Base-by-base conservation (phyloP, 2,888 invertebrate species). In the Perdita meconis region DNA sequence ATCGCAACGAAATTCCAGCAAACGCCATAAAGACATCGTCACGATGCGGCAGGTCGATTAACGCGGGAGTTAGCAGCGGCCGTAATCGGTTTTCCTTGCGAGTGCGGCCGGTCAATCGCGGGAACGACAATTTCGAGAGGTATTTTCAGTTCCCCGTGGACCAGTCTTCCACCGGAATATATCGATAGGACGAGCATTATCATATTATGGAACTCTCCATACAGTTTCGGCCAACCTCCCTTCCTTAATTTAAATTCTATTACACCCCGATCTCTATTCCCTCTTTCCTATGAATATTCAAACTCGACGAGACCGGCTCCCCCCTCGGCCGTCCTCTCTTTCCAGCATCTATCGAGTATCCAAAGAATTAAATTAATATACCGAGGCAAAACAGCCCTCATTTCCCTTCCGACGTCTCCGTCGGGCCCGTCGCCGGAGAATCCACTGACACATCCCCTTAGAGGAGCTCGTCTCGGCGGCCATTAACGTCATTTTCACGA, bases 221-320 rank as follows among this genome's bases (percentile, higher is more conserved):
- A 86, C 85, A 89, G 87, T 87, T 88, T 87, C 83, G 82, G 80
- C 82, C 81, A 76, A 81, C 82, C 78, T 74, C 75, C 89, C 87
- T 88, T 90, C 89, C 90, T 91, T 91, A 89, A 91, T 92, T 92
- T 91, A 91, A 92, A 92, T 92, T 92, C 92, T 91, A 92, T 92
- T 92, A 92, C 90, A 89, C 85, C 89, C 47, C 92, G 92, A 91
- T 92, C 91, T 91, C 92, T 90, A 91, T 92, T 91, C 90, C 90
- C 90, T 91, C 91, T 91, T 92, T 91, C 88, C 91, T 90, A 92
- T 92, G 92, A 92, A 92, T 92, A 92, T 92, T 92, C 92, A 92
- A 91, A 89, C 84, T 80, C 82, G 72, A 83, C 86, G 85, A 85
- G 86, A 86, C 85, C 86, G 86, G 85, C 56, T n/a, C n/a, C 78